Base-by-base conservation (phyloP, 2,888 invertebrate species). In the Rapana venosa region DNA sequence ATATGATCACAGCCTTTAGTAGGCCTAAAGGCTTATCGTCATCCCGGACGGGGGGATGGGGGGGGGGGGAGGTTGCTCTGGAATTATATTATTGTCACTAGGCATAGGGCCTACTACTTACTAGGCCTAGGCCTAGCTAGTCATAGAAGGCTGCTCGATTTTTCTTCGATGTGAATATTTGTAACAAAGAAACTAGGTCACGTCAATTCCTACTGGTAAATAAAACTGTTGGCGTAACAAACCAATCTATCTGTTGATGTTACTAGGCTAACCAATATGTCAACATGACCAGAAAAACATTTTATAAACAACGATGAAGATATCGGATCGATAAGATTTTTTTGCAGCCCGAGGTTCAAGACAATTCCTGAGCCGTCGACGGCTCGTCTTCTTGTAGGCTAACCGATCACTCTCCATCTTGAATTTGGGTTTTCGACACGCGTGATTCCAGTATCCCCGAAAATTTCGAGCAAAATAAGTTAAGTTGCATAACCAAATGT, bases 351-450 rank as follows among this genome's bases (percentile, higher is more conserved):
- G 74, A 26, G 8, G 22, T 74, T 74, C 22, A 11, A 11, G n/a
- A 74, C 26, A 30, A 26, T 74, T 30, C n/a, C 11, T 20, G 22
- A n/a, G 74, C 8, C 26, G 2, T 5, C 32, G 35, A 2, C 22
- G 35, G 32, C 17, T 30, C 35, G 81, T 13, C 6, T 35, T n/a
- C 81, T 32, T 35, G 30, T 70, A 15, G 1, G 35, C 6, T 35
- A 74, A 70, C 87, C 35, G 36, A 36, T 70, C 74, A 74, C 87
- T 61, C 87, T 87, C 87, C 87, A 87, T 87, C 61, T 87, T 87
- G 87, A 74, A 74, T 87, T 87, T 74, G 32, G 26, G 22, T 36
- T 74, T 74, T 70, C 87, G 36, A 32, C 36, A 74, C 36, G 47
- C 81, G 81, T 81, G 81, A 6, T 36, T 15, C 36, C 36, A 81